A percentile compares a stretch with the other conserved stretches of the same genome.
phyloP scores from a whole-genome alignment of 2,888 invertebrate genomes.

The Choristoneura rosaceana region DNA sequence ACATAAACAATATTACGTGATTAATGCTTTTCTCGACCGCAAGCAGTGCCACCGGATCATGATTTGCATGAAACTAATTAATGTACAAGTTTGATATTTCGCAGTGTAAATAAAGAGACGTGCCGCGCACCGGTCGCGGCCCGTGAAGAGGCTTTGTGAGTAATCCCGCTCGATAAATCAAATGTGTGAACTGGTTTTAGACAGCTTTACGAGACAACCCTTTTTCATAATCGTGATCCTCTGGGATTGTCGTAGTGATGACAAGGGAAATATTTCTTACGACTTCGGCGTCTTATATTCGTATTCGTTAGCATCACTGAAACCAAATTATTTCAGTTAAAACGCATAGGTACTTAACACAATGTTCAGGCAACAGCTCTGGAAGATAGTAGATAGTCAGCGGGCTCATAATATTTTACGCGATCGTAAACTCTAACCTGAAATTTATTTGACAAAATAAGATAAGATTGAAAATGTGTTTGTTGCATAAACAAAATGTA shows the following conservation, averaged over 20 bases:
- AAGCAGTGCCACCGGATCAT: constrained; percentile 70
- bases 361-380: background rate
- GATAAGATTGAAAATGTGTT: constrained; percentile 41
- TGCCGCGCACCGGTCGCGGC: constrained; percentile 21
- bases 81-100: constrained; percentile 67
- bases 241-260: constrained; percentile 15
- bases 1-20: constrained; percentile 80
- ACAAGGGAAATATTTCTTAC: constrained; percentile 15
- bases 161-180: constrained; percentile 37
- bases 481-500: constrained; percentile 41
- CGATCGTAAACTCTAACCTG: constrained; percentile 30
- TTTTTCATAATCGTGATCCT: constrained; percentile 37
- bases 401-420: constrained; percentile 27
- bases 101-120: constrained; percentile 38
- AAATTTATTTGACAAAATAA: constrained; percentile 40
- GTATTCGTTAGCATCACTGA: background rate
- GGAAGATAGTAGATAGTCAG: constrained; percentile 18
- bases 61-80: constrained; percentile 82
- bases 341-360: background rate
- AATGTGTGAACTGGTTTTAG: constrained; percentile 39
- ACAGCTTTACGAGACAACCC: constrained; percentile 31
- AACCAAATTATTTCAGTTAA: background rate
- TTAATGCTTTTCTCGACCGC: constrained; percentile 75
- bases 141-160: constrained; percentile 32
- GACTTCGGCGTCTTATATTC: background rate